Conservation (phyloP, 2,113 vertebrate genomes). For the Malaclemys terrapin region DNA sequence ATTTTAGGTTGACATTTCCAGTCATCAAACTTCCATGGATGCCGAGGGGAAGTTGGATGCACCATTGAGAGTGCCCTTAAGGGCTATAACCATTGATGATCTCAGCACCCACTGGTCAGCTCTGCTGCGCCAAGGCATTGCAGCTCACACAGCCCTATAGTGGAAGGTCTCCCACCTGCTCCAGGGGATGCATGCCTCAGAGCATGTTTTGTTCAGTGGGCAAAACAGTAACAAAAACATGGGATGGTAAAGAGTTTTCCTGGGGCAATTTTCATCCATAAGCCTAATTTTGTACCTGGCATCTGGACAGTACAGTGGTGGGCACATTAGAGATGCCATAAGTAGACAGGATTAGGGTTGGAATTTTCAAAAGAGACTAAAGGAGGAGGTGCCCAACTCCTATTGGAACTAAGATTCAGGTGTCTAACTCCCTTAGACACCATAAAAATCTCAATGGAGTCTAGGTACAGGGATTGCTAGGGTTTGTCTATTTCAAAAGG, state of each 20-base stretch:
- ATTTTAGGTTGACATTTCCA: not conserved
- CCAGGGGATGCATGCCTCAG: not conserved
- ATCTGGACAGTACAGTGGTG: not conserved
- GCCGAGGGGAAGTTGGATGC: not conserved
- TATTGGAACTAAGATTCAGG: rapidly evolving
- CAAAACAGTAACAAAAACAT: not conserved
- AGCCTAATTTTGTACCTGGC: not conserved
- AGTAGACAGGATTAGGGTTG: not conserved
- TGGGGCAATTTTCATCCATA: not conserved
- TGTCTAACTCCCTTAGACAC: not conserved
- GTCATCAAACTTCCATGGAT: not conserved
- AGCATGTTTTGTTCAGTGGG: not conserved
- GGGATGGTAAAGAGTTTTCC: not conserved
- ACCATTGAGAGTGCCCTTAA: not conserved
- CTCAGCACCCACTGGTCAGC: no score
- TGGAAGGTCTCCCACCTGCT: not conserved
- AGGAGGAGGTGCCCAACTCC: not conserved
- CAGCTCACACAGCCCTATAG: not conserved
- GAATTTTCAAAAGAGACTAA: not conserved
- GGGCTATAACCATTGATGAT: not conserved
- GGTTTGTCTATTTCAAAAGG: not conserved
- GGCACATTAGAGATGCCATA: not conserved
- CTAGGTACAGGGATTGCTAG: not conserved
- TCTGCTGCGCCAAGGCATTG: not conserved
- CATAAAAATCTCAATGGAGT: not conserved